These are phyloP conservation scores for Crambe crambe DNA, from an alignment of 37 sponge, comb jelly and placozoan genomes.

Conservation along the genomic window DNA sequence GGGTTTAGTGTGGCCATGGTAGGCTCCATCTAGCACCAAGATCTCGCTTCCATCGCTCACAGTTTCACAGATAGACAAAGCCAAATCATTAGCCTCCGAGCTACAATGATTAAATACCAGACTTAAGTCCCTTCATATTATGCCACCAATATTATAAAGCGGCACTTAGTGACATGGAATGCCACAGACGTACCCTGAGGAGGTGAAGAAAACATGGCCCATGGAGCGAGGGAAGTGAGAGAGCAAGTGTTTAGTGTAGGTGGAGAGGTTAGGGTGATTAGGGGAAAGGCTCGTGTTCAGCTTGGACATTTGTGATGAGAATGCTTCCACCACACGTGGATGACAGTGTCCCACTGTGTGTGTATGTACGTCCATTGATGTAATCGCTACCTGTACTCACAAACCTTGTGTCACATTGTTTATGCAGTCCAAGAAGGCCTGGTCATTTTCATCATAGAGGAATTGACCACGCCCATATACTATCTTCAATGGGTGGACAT, in stretches of 20 bases:
- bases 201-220: constrained; percentile 63
- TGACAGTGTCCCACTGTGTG: constrained; percentile 88
- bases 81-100: constrained; percentile 91
- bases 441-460: constrained; percentile 81
- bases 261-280: constrained; percentile 25
- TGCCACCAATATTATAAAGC: no score
- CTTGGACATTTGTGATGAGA: constrained; percentile 56
- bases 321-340: constrained; percentile 70
- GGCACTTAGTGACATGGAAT: neutral
- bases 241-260: constrained; percentile 60
- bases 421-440: constrained; percentile 86
- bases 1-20: constrained; percentile 81
- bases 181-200: constrained; percentile 63
- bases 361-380: neutral
- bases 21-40: constrained; percentile 84
- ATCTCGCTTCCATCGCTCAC: constrained; percentile 70
- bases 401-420: constrained; percentile 95
- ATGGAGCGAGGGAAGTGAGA: constrained; percentile 62
- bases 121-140: neutral
- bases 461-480: constrained; percentile 76
- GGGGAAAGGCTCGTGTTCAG: constrained; percentile 33
- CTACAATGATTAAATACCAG: constrained; percentile 17
- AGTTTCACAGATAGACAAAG: constrained; percentile 66
- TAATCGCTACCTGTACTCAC: neutral
- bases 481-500: constrained; percentile 80